These are phyloP conservation scores for Uropetala carovei DNA, from an alignment of 2,888 invertebrate genomes.

Conservation along the genomic window DNA sequence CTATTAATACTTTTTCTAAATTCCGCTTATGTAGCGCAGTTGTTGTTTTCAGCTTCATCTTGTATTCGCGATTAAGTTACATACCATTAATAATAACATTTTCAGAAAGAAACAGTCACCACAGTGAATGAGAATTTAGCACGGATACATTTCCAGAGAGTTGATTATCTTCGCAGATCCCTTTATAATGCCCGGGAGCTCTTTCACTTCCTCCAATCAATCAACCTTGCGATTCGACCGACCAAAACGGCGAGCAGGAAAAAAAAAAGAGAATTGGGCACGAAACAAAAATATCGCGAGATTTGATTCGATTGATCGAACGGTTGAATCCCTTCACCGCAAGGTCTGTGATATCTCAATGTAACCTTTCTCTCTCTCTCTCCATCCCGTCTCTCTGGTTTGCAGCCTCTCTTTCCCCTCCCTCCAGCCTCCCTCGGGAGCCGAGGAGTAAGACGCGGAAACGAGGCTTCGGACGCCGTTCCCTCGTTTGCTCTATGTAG, in stretches of 20 bases:
- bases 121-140: neutral
- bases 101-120: neutral
- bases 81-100: neutral
- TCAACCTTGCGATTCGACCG: neutral
- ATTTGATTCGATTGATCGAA: neutral
- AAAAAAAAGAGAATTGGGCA: neutral
- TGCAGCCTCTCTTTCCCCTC: no score
- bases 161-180: conserved; percentile 15
- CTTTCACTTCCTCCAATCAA: neutral
- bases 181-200: neutral
- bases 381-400: neutral
- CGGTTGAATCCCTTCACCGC: neutral
- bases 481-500: conserved; percentile 31
- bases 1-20: no score
- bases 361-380: conserved; percentile 8
- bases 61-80: neutral
- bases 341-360: neutral
- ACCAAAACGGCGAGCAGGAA: neutral
- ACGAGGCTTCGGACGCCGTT: neutral
- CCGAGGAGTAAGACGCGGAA: conserved; percentile 20
- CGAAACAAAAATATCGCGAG: neutral
- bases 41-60: no score
- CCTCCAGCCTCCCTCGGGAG: neutral
- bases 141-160: neutral
- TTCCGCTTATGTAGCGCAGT: no score